Evolutionary conservation across 2,888 invertebrate species (phyloP).

Genomic region (Microchrysa polita): DNA sequence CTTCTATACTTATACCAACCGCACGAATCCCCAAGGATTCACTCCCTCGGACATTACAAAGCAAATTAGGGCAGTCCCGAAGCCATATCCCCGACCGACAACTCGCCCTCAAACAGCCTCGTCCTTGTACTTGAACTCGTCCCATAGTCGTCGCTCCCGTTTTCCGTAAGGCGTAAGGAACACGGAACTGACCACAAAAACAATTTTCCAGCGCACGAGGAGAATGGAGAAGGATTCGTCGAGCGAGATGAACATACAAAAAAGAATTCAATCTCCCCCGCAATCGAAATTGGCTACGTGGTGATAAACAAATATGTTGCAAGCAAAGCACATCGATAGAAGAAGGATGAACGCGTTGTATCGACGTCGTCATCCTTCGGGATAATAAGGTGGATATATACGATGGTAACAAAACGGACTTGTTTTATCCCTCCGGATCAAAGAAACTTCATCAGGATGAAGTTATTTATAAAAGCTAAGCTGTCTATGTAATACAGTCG

Average conservation of each 20-base stretch:
- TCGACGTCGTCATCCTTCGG: not conserved
- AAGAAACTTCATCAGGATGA: slow-evolving; percentile 21
- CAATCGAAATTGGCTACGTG: not conserved
- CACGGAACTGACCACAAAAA: slow-evolving; percentile 28
- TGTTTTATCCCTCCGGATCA: slow-evolving; percentile 7
- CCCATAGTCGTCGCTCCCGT: not conserved
- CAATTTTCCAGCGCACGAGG: too few relatives aligned
- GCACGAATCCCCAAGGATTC: not conserved
- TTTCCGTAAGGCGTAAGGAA: slow-evolving; percentile 14
- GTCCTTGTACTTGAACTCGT: slow-evolving; percentile 25
- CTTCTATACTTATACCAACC: too few relatives aligned
- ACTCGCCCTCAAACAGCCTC: not conserved
- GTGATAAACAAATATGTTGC: slow-evolving; percentile 26
- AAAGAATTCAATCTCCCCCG: not conserved
- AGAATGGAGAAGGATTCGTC: too few relatives aligned
- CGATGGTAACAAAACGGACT: not conserved
- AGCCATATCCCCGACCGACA: not conserved
- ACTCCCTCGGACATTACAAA: not conserved
- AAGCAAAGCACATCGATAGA: too few relatives aligned
- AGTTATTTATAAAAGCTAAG: slow-evolving; percentile 19
- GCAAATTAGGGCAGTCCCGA: slow-evolving; percentile 12
- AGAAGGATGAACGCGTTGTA: too few relatives aligned
- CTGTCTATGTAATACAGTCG: too few relatives aligned
- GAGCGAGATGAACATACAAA: not conserved
- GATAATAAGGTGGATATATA: slow-evolving; percentile 5